Percentiles rank a stretch among this genome's conserved stretches.
Evolutionary conservation across 2,797 vertebrate species (phyloP).

Genomic region (Salarias fasciatus): DNA sequence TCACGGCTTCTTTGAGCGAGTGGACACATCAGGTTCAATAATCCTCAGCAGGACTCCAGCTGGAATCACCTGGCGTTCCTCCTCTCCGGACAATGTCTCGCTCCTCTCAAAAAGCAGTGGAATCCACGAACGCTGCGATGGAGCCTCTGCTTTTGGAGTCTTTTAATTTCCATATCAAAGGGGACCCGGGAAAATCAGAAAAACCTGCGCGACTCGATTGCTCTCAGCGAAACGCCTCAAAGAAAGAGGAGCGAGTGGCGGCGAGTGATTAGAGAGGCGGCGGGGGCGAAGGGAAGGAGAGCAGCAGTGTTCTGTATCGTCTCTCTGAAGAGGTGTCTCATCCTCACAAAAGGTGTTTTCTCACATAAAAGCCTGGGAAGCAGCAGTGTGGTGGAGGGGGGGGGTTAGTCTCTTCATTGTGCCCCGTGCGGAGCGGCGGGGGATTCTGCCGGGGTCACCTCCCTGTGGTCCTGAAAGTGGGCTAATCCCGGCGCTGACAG

Average conservation of each 20-base stretch:
- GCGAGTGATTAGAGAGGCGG: conserved; percentile 52
- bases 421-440: conserved; percentile 14
- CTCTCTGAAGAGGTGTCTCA: conserved; percentile 42
- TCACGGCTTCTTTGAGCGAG: conserved; percentile 37
- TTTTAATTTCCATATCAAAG: conserved; percentile 77
- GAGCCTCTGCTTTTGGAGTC: conserved; percentile 50
- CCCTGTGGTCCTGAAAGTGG: conserved; percentile 59
- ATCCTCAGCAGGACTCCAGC: conserved; percentile 43
- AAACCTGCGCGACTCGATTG: conserved; percentile 41
- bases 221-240: conserved; percentile 23
- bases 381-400: not conserved
- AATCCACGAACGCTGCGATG: conserved; percentile 43
- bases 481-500: conserved; percentile 48
- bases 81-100: conserved; percentile 43
- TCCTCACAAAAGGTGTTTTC: conserved; percentile 38
- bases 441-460: conserved; percentile 54
- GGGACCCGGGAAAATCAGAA: conserved; percentile 46
- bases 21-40: conserved; percentile 61
- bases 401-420: conserved; percentile 18
- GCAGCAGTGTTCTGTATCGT: conserved; percentile 34
- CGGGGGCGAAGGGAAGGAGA: conserved; percentile 2
- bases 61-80: conserved; percentile 33
- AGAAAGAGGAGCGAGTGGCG: conserved; percentile 24
- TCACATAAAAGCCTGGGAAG: conserved; percentile 23
- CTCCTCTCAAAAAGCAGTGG: conserved; percentile 4